Evolutionary conservation across 2,888 invertebrate species (phyloP).

Genomic region (Lasioglossum pauxillum): DNA sequence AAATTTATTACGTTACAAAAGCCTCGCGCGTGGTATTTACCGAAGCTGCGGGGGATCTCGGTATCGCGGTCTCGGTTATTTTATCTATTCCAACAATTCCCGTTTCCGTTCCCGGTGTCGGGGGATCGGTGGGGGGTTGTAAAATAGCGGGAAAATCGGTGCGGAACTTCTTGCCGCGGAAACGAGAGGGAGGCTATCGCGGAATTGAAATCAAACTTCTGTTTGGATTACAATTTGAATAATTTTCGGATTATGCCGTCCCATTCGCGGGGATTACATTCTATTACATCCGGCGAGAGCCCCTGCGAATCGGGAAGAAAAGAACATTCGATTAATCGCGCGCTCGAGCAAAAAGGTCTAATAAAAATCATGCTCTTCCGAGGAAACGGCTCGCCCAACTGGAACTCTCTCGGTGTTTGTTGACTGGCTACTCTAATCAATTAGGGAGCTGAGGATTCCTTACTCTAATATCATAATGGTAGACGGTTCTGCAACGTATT

Average conservation of each 20-base stretch:
- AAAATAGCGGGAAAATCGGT: conserved; percentile 15
- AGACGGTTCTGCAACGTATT: not conserved
- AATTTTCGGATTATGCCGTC: conserved; percentile 35
- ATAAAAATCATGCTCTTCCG: not conserved
- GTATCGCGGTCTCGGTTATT: conserved; percentile 1
- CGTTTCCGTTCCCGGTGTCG: not conserved
- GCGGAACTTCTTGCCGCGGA: conserved; percentile 11
- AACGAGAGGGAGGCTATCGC: conserved; percentile 1
- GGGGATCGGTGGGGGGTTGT: not conserved
- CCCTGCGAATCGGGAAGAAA: not conserved
- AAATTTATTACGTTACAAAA: not conserved
- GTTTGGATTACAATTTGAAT: conserved; percentile 35
- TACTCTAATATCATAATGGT: conserved; percentile 26
- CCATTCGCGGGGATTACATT: conserved; percentile 28
- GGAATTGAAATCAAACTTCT: conserved; percentile 32
- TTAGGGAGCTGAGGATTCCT: not conserved
- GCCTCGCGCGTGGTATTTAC: not conserved
- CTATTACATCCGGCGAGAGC: not conserved
- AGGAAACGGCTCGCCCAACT: not conserved
- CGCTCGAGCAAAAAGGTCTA: not conserved
- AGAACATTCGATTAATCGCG: conserved; percentile 14
- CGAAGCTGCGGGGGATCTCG: not conserved
- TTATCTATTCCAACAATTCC: conserved; percentile 11
- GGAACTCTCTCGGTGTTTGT: not conserved
- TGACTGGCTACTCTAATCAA: conserved; percentile 21